Evolutionary conservation across 2,797 vertebrate genomes (phyloP).

Genomic region (Hybognathus amarus): DNA sequence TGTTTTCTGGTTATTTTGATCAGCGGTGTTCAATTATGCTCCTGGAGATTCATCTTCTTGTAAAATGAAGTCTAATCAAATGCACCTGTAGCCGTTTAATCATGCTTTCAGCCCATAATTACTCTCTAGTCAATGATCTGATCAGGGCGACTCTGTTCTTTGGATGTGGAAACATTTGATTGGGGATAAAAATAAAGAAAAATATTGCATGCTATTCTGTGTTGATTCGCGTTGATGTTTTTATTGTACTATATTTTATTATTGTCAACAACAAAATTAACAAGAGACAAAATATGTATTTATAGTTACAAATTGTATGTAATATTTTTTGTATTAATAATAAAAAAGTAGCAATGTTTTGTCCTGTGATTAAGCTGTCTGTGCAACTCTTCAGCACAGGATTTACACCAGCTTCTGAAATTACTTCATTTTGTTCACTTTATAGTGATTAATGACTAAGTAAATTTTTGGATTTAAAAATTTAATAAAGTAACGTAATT

Average conservation of each 20-base stretch:
- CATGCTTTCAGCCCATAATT: neutral
- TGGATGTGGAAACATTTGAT: neutral
- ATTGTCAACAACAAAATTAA: no score
- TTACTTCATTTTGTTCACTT: no score
- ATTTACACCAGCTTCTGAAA: neutral
- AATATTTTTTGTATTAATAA: neutral
- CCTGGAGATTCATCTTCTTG: neutral
- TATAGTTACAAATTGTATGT: neutral
- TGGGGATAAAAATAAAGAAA: neutral
- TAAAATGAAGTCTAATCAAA: neutral
- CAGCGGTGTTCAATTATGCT: neutral
- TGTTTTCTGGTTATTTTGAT: neutral
- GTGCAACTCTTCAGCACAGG: neutral
- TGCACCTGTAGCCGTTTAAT: neutral
- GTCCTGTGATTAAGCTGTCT: no score
- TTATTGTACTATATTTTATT: neutral
- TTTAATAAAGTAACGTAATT: no score
- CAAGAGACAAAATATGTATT: neutral
- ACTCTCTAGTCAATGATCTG: neutral
- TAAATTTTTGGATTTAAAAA: no score
- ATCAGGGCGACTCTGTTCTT: neutral
- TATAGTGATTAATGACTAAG: no score
- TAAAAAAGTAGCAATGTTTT: no score
- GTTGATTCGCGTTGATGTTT: neutral
- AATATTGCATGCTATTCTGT: neutral